phyloP scores from a whole-genome alignment of 2,113 vertebrate genomes.

The Psilopsiagon aurifrons region DNA sequence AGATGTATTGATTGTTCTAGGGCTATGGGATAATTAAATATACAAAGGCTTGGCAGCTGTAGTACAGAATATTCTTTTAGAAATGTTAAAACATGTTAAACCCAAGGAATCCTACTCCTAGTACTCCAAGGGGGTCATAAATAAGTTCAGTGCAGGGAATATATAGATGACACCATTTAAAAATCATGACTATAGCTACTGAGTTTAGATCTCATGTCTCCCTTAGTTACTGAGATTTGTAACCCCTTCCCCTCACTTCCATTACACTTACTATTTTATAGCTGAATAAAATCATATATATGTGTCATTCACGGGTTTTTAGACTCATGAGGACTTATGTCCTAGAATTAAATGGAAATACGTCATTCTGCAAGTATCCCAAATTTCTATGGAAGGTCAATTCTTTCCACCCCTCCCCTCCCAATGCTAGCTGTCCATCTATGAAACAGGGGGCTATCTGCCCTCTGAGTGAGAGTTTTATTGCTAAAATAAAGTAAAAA shows the following conservation, averaged over 20 bases:
- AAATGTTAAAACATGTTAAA: conserved; percentile 65
- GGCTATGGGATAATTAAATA: conserved; percentile 66
- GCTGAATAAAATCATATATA: conserved; percentile 46
- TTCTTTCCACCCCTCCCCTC: conserved; percentile 42
- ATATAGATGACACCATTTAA: conserved; percentile 43
- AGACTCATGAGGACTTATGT: conserved; percentile 2
- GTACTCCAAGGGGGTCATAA: neutral
- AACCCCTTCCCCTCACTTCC: conserved; percentile 16
- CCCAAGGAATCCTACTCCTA: conserved; percentile 42
- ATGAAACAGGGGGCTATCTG: conserved; percentile 65
- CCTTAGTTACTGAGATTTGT: conserved; percentile 39
- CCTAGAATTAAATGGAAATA: conserved; percentile 62
- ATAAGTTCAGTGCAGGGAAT: conserved; percentile 52
- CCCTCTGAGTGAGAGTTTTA: conserved; percentile 65
- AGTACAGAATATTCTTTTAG: conserved; percentile 60
- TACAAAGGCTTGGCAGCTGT: conserved; percentile 72
- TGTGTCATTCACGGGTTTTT: neutral
- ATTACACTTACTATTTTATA: conserved; percentile 47
- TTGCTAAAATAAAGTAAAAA: conserved; percentile 73
- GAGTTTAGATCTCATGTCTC: conserved; percentile 32
- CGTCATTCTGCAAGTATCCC: conserved; percentile 37
- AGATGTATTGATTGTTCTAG: conserved; percentile 69
- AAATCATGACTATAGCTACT: conserved; percentile 36
- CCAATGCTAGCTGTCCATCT: conserved; percentile 25
- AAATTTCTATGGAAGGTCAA: conserved; percentile 34